Evolutionary conservation across 2,797 vertebrate species (phyloP).

Genomic region (Notamacropus eugenii): DNA sequence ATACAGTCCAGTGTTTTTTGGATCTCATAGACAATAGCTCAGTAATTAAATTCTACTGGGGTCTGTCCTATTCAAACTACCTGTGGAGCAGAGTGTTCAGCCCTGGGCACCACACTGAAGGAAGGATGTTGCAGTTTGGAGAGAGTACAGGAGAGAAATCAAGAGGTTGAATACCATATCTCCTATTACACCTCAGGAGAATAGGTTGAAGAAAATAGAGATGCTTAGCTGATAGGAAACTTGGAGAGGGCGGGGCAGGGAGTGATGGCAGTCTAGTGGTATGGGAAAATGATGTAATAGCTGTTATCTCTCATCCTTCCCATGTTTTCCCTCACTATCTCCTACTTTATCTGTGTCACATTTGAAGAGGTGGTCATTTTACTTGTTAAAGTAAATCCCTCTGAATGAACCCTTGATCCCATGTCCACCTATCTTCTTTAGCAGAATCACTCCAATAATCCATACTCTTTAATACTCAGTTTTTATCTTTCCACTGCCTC

Average conservation of each 20-base stretch:
- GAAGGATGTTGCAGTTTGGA: neutral
- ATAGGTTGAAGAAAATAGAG: neutral
- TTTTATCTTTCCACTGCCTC: neutral
- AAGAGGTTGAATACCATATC: neutral
- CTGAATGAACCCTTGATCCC: neutral
- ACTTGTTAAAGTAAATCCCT: too few relatives aligned
- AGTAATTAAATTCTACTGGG: too few relatives aligned
- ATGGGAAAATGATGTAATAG: neutral
- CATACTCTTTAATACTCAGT: neutral
- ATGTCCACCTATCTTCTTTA: neutral
- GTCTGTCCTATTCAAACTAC: too few relatives aligned
- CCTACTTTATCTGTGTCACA: neutral
- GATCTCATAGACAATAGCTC: too few relatives aligned
- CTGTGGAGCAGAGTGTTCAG: neutral
- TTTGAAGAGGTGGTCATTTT: neutral
- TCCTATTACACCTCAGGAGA: neutral
- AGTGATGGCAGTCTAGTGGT: neutral
- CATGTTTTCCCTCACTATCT: neutral
- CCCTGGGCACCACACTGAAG: neutral
- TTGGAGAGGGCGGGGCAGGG: neutral
- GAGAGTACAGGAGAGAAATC: neutral
- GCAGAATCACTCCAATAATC: neutral
- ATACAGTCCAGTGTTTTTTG: too few relatives aligned
- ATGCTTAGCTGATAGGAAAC: neutral
- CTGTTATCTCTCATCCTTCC: neutral